Evolutionary conservation across 2,113 vertebrate genomes (phyloP), one percentile per base, ranked within the genome.

Genomic region (Microtus pennsylvanicus): DNA sequence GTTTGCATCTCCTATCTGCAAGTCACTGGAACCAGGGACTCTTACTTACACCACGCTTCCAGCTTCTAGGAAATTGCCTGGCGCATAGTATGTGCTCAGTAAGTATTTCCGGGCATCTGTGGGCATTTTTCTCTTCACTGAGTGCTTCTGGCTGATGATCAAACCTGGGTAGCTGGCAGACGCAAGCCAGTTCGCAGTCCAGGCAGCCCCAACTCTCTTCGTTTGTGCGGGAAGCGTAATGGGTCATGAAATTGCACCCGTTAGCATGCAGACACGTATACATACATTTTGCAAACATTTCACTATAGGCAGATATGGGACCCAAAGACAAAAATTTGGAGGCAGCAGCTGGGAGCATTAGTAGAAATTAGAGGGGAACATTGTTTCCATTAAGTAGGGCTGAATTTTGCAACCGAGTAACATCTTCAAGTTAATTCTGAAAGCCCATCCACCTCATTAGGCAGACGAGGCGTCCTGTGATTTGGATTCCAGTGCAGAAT

Each of bases 171-270:
- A 69, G 70, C 77, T 69, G 97, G 90, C 91, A 90, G 52, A 76
- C 55, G 22, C 7, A 24, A 65, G 74, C 33, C 92, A 47, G 14
- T 55, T 70, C 33, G 2, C 5, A 42, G 67, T 52, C 38, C 50
- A 61, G 86, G 74, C 78, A 19, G 19, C 12, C 61, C 50, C 42
- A 83, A 28, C n/a, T 28, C 47, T 83, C 87, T 96, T 50, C 95
- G 75, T 90, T 95, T 96, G 77, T 97, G 22, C 67, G 95, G 87
- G 83, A 95, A 97, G 97, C 81, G 96, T 98, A 98, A 99, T 98
- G 98, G 97, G 89, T 98, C 98, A 98, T 98, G 97, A 98, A 98
- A 98, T 98, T 98, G 94, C 87, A 78, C 94, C 96, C 47, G 0
- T 98, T 97, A 93, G 81, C 86, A 81, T 87, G 94, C 81, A 90